phyloP scores from a whole-genome alignment of 1,140 invertebrate genomes.

The Gonioctena quinquepunctata region DNA sequence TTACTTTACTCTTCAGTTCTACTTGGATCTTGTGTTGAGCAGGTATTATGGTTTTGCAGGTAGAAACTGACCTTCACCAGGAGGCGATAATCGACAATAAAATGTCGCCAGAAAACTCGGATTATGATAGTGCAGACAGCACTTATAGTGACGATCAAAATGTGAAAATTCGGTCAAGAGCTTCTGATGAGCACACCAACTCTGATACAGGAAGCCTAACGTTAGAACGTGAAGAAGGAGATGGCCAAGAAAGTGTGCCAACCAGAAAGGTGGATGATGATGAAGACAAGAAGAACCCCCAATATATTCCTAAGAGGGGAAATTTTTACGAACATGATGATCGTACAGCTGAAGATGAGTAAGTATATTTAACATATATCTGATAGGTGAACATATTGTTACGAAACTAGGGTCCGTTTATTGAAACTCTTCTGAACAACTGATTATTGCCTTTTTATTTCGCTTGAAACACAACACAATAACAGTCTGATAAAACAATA shows the following conservation, averaged over 20 bases:
- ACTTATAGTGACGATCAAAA: constrained; percentile 42
- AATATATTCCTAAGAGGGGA: constrained; percentile 94
- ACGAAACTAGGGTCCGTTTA: no score
- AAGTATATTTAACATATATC: no score
- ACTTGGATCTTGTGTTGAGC: neutral
- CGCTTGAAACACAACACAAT: no score
- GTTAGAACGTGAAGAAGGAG: constrained; percentile 63
- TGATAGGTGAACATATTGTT: no score
- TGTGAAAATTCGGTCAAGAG: constrained; percentile 32
- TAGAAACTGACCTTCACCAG: constrained; percentile 24
- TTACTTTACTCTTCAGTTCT: neutral
- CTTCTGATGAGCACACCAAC: constrained; percentile 27
- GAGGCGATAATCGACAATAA: constrained; percentile 25
- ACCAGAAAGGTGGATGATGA: constrained; percentile 84
- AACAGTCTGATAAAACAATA: no score
- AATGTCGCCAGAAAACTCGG: constrained; percentile 41
- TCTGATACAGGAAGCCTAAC: constrained; percentile 57
- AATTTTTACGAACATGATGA: constrained; percentile 97
- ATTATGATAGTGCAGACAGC: constrained; percentile 51
- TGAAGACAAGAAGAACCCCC: constrained; percentile 93
- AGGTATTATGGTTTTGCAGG: constrained; percentile 42
- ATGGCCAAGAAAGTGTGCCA: constrained; percentile 65
- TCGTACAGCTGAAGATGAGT: constrained; percentile 74
- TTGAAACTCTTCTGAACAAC: no score
- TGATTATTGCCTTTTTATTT: no score